phyloP scores from a whole-genome alignment of 2,113 vertebrate genomes.

The Atractosteus spatula region DNA sequence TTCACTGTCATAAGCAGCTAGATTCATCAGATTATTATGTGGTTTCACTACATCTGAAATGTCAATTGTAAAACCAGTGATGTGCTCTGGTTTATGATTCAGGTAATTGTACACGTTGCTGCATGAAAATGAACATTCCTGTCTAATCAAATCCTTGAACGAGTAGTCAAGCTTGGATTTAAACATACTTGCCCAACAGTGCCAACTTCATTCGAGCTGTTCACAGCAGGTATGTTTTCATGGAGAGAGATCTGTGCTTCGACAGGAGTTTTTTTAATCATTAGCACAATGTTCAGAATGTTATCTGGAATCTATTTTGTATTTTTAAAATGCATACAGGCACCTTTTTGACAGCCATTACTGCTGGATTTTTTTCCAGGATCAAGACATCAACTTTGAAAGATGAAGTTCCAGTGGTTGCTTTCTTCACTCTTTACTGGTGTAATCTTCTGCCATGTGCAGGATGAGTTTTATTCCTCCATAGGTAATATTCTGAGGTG shows the following conservation, averaged over 20 bases:
- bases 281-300: too few species aligned
- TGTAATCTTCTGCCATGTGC: conserved; percentile 17
- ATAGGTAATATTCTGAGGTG: conserved; percentile 25
- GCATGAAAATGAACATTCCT: background rate
- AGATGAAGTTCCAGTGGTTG: conserved; percentile 21
- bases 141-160: too few species aligned
- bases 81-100: background rate
- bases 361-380: too few species aligned
- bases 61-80: too few species aligned
- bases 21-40: too few species aligned
- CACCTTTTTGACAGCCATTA: too few species aligned
- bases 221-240: background rate
- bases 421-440: conserved; percentile 10
- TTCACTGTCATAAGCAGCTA: too few species aligned
- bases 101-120: background rate
- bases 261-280: too few species aligned
- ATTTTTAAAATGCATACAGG: too few species aligned
- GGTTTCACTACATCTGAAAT: too few species aligned
- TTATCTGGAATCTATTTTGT: too few species aligned
- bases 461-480: conserved; percentile 40
- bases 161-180: background rate
- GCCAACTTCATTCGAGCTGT: background rate
- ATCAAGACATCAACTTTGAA: background rate
- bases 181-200: background rate
- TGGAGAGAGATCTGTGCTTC: background rate